A percentile compares a stretch with the other conserved stretches of the same genome.
Conservation (phyloP, 2,113 vertebrate species). For the Labeo catla region DNA sequence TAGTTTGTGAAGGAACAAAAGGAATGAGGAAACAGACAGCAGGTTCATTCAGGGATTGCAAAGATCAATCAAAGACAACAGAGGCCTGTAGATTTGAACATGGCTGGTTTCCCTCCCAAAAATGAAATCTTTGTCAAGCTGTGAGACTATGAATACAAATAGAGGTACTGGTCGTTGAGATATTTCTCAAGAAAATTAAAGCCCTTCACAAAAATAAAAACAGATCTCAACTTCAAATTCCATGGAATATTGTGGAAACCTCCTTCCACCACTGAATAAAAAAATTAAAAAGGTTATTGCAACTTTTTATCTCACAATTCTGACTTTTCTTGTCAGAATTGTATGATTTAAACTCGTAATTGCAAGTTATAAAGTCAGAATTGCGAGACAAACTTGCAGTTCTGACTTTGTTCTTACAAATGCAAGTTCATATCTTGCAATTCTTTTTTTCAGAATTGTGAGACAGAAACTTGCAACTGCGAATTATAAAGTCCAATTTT, state of each 20-base stretch:
- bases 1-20: slow-evolving; percentile 34
- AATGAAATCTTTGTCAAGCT: slow-evolving; percentile 18
- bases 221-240: not conserved
- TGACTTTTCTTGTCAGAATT: too few species aligned
- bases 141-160: slow-evolving; percentile 20
- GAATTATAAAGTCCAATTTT: too few species aligned
- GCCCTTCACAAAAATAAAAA: not conserved
- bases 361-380: too few species aligned
- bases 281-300: too few species aligned
- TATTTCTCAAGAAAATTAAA: not conserved
- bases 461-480: too few species aligned
- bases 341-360: too few species aligned
- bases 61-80: slow-evolving; percentile 18
- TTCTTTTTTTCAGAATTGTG: too few species aligned
- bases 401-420: too few species aligned
- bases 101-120: slow-evolving; percentile 1
- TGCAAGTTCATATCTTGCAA: too few species aligned
- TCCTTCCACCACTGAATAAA: too few species aligned
- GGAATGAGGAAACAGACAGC: slow-evolving; percentile 32
- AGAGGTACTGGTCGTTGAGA: not conserved
- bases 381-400: too few species aligned
- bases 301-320: too few species aligned
- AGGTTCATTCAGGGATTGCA: slow-evolving; percentile 13
- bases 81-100: not conserved
- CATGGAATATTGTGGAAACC: not conserved